Evolutionary conservation across 2,113 vertebrate genomes (phyloP).

Genomic region (Sinocyclocheilus rhinocerous): DNA sequence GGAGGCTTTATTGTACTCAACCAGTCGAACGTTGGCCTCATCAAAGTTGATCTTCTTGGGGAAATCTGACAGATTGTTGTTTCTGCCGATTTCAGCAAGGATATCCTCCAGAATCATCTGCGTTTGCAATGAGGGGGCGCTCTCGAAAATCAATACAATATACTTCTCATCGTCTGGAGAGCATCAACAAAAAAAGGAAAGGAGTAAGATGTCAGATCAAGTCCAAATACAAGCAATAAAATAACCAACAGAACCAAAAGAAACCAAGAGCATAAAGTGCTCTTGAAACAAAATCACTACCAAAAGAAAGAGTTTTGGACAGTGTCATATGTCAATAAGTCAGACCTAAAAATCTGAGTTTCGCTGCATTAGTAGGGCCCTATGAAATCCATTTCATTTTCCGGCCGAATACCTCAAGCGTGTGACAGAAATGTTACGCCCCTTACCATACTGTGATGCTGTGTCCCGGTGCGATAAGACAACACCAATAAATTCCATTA

Average conservation of each 20-base stretch:
- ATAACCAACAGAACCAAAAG: neutral
- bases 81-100: slow-evolving; percentile 82
- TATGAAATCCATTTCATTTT: too few relatives aligned
- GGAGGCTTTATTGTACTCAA: slow-evolving; percentile 88
- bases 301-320: neutral
- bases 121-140: slow-evolving; percentile 82
- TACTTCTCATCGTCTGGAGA: slow-evolving; percentile 90
- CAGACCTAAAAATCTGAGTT: too few relatives aligned
- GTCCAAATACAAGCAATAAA: too few relatives aligned
- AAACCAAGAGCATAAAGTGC: neutral
- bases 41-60: slow-evolving; percentile 88
- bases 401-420: too few relatives aligned
- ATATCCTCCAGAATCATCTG: slow-evolving; percentile 91
- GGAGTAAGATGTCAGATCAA: neutral
- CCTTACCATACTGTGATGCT: too few relatives aligned
- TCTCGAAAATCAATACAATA: slow-evolving; percentile 96
- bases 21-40: slow-evolving; percentile 92
- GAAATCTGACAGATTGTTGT: slow-evolving; percentile 84
- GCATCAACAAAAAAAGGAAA: slow-evolving; percentile 7
- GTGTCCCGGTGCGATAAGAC: too few relatives aligned
- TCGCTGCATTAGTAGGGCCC: too few relatives aligned
- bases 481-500: too few relatives aligned
- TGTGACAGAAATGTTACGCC: too few relatives aligned
- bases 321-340: too few relatives aligned
- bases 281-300: neutral